Conservation (phyloP, 2,888 invertebrate species). For the Oscheius myriophilus region DNA sequence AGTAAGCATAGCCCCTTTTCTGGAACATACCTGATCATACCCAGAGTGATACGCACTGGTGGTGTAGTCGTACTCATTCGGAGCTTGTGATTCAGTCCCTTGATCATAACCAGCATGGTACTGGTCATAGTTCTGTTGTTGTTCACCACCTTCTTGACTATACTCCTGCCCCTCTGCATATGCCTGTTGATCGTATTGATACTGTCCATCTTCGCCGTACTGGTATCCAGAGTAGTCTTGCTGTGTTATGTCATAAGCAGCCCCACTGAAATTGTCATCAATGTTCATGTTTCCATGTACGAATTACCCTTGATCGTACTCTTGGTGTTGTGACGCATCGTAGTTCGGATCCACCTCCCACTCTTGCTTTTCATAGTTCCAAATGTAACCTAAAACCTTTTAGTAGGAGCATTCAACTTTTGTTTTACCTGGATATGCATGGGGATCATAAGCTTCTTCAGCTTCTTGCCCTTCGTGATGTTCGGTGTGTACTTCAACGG, state of each 20-base stretch:
- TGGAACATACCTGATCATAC: conserved; percentile 36
- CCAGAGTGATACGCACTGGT: conserved; percentile 33
- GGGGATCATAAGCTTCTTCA: conserved; percentile 24
- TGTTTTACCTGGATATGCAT: conserved; percentile 24
- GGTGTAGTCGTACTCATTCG: conserved; percentile 32
- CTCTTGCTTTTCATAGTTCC: conserved; percentile 55
- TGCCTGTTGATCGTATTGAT: conserved; percentile 27
- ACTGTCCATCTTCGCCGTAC: conserved; percentile 22
- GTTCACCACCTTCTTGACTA: background rate
- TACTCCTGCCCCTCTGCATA: conserved; percentile 14
- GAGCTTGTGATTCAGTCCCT: conserved; percentile 32
- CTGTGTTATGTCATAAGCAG: background rate
- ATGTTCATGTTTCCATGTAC: conserved; percentile 4
- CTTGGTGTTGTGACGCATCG: conserved; percentile 39
- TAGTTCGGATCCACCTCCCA: conserved; percentile 56
- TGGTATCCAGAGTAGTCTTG: conserved; percentile 12
- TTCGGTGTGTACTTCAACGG: conserved; percentile 5
- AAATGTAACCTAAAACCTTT: conserved; percentile 46
- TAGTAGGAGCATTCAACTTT: background rate
- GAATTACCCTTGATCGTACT: conserved; percentile 25
- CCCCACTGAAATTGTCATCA: background rate
- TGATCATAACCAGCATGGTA: conserved; percentile 23
- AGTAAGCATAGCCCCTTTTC: no score
- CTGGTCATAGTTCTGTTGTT: conserved; percentile 32
- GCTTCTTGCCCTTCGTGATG: conserved; percentile 3